Evolutionary conservation across 2,797 vertebrate genomes (phyloP), one percentile per base, ranked within the genome.

Genomic region (Ptychadena robeensis): DNA sequence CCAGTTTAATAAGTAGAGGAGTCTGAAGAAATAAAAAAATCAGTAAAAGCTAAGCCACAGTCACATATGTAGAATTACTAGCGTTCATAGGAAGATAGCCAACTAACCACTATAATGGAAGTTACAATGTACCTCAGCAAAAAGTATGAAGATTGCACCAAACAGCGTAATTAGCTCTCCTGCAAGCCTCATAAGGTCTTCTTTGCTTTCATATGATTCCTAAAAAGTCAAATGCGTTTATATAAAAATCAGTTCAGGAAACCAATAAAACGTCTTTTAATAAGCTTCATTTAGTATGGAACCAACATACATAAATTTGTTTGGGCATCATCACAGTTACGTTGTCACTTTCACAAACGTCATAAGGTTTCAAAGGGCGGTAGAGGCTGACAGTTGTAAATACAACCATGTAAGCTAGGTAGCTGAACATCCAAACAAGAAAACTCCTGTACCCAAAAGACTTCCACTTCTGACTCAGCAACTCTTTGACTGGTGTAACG

Each of bases 141-240:
- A 61, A 34, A 82, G 82, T 71, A 87, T 86, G 57, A 86, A 73
- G 35, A 22, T 59, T 34, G 82, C 67, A 63, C 73, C 71, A 28
- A 32, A 85, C 73, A 86, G 78, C 38, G 78, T 85, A 64, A 81
- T 87, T 59, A 82, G 2, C 57, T 76, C 76, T 85, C 73, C 82
- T 82, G 73, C 31, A 35, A 79, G 48, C 72, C 79, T 85, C 70
- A 87, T 53, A 81, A 69, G 86, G 57, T 74, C 85, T 73, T 27
- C 18, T 40, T 85, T 65, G 22, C 57, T 48, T 32, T 76, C 18
- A 22, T 2, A 83, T 27, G 78, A 83, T 79, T 69, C 81, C 82
- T 83, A 11, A 82, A 86, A 32, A 35, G 65, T 53, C 30, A 72
- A 66, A 37, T 28, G 34, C 34, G 72, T 44, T 32, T 10, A 22